Conservation (phyloP, 2,888 invertebrate genomes). For the Formica aserva region DNA sequence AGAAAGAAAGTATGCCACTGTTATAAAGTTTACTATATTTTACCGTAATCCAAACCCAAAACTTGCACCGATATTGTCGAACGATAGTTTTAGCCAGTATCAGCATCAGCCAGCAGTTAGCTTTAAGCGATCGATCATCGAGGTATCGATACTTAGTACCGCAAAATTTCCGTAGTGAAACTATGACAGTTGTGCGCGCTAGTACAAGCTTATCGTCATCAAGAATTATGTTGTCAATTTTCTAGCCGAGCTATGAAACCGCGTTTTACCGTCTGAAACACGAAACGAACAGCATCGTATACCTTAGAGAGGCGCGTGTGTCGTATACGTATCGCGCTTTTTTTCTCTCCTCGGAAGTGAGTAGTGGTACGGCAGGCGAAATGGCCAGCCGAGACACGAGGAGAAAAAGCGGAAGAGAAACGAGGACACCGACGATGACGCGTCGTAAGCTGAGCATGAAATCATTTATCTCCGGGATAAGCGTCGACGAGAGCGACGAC, state of each 20-base stretch:
- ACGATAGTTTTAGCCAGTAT: constrained; percentile 22
- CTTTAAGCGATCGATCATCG: constrained; percentile 47
- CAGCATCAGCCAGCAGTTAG: constrained; percentile 20
- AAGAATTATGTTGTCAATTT: constrained; percentile 30
- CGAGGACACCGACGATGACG: constrained; percentile 79
- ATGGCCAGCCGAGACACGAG: constrained; percentile 47
- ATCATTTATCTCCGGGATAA: constrained; percentile 85
- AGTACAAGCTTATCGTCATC: constrained; percentile 13
- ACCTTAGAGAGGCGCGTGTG: constrained; percentile 25
- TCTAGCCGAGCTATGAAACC: constrained; percentile 14
- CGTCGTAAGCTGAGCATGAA: constrained; percentile 83
- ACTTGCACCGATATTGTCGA: constrained; percentile 29
- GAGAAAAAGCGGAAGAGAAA: constrained; percentile 67
- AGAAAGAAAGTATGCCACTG: neutral
- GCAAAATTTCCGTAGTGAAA: constrained; percentile 32
- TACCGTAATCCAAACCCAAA: constrained; percentile 24
- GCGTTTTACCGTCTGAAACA: constrained; percentile 26
- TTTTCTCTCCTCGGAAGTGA: neutral
- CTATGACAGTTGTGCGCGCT: constrained; percentile 21
- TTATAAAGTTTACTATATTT: neutral
- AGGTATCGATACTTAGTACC: constrained; percentile 16
- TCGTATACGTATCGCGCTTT: constrained; percentile 15
- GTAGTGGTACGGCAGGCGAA: constrained; percentile 29
- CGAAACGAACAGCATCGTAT: constrained; percentile 2
- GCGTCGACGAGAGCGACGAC: constrained; percentile 78